Evolutionary conservation across 2,113 vertebrate genomes (phyloP).

Genomic region (Oceanites oceanicus): DNA sequence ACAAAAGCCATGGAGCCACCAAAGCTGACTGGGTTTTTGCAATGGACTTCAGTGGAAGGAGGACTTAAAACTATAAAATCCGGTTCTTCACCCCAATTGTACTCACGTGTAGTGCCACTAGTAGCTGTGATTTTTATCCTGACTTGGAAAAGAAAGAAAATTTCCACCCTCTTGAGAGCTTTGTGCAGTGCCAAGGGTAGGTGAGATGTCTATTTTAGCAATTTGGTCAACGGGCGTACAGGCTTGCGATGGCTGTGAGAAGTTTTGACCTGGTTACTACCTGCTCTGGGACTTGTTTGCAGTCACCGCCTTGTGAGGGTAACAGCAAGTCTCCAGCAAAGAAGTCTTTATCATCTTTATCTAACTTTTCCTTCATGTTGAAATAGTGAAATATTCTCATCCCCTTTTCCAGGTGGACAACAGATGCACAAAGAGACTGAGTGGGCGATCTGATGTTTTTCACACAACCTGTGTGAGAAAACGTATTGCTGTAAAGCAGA

Average conservation of each 20-base stretch:
- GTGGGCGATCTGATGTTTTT: background rate
- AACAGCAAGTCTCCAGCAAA: background rate
- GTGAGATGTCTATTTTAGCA: background rate
- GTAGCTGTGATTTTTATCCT: background rate
- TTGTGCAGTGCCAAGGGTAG: background rate
- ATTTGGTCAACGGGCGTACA: background rate
- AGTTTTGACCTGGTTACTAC: background rate
- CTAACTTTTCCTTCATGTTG: background rate
- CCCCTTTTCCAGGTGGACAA: background rate
- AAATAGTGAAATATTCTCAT: background rate
- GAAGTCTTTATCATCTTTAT: background rate
- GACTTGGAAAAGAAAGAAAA: background rate
- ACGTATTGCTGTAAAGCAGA: background rate
- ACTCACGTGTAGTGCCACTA: background rate
- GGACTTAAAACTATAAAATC: background rate
- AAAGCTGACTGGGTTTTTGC: background rate
- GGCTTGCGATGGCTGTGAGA: fast-evolving
- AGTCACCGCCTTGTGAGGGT: background rate
- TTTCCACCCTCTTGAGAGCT: background rate
- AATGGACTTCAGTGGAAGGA: background rate
- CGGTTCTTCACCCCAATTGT: background rate
- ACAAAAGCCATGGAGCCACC: background rate
- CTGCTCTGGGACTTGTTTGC: background rate
- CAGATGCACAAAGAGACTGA: background rate
- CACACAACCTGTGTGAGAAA: background rate